Percentiles rank a stretch among this genome's conserved stretches.
These are phyloP conservation scores for Trichosurus vulpecula DNA, from an alignment of 2,797 vertebrate species.

Conservation along the genomic window DNA sequence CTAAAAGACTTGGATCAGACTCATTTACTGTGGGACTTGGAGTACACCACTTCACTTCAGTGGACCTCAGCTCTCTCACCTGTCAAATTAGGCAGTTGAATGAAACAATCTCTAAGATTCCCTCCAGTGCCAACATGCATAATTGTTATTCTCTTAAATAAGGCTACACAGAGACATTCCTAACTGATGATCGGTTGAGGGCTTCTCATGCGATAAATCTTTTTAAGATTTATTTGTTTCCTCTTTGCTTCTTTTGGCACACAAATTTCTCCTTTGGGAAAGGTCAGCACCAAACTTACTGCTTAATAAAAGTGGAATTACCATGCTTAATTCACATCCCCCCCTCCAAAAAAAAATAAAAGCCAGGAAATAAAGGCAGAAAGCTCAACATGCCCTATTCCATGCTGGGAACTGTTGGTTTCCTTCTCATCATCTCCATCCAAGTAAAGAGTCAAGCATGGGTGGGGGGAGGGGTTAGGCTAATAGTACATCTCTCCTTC, in stretches of 20 bases:
- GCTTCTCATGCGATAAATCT: background rate
- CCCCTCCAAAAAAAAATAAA: background rate
- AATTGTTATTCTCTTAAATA: background rate
- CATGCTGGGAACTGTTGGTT: background rate
- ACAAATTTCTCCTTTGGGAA: background rate
- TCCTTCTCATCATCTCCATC: conserved; percentile 3
- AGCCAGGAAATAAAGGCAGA: background rate
- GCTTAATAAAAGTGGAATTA: conserved; percentile 37
- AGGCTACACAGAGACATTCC: background rate
- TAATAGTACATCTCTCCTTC: conserved; percentile 12
- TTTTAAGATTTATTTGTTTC: conserved; percentile 37
- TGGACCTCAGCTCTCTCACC: background rate
- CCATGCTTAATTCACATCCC: background rate
- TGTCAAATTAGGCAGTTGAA: background rate
- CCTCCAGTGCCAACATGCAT: background rate
- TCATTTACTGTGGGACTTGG: background rate
- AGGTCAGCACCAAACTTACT: conserved; percentile 11
- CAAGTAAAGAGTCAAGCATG: background rate
- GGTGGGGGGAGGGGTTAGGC: background rate
- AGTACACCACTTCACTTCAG: background rate
- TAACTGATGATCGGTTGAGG: conserved; percentile 14
- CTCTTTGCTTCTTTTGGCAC: background rate
- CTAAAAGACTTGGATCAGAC: background rate
- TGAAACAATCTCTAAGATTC: background rate
- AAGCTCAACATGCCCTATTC: background rate